Evolutionary conservation across 30 jellyfish, hydroid and myxozoan genomes (phyloP).

Genomic region (Phacellophora camtschatica): DNA sequence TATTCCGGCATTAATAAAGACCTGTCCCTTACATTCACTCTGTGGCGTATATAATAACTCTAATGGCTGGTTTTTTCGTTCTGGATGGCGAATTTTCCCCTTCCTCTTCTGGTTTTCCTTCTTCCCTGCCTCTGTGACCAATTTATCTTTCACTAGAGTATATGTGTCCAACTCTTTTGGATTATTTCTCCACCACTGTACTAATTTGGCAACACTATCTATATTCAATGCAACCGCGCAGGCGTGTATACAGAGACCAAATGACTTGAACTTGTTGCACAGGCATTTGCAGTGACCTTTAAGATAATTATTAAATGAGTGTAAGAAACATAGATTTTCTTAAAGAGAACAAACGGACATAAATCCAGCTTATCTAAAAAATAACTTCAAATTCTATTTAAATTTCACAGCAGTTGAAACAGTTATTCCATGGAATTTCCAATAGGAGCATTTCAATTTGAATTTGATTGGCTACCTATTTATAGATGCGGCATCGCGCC

Average conservation of each 20-base stretch:
- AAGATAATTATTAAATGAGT: no score
- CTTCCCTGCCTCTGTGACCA: not conserved
- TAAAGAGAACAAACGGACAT: no score
- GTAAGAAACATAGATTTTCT: no score
- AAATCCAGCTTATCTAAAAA: no score
- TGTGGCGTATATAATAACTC: not conserved
- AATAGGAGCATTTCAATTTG: no score
- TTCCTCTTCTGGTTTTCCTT: not conserved
- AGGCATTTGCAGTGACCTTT: not conserved
- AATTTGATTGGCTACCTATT: no score
- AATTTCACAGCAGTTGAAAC: no score
- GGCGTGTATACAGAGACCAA: not conserved
- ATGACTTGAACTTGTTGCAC: not conserved
- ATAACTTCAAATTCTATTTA: no score
- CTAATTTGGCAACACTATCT: not conserved
- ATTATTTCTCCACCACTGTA: not conserved
- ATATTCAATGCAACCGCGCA: not conserved
- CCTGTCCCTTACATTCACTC: not conserved
- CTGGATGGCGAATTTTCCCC: not conserved
- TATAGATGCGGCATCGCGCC: no score
- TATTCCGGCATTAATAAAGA: no score
- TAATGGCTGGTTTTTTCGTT: not conserved
- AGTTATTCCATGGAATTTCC: no score
- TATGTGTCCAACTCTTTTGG: not conserved
- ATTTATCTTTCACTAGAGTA: not conserved